Base-by-base conservation (phyloP, 2,797 vertebrate genomes). In the Dallia pectoralis region DNA sequence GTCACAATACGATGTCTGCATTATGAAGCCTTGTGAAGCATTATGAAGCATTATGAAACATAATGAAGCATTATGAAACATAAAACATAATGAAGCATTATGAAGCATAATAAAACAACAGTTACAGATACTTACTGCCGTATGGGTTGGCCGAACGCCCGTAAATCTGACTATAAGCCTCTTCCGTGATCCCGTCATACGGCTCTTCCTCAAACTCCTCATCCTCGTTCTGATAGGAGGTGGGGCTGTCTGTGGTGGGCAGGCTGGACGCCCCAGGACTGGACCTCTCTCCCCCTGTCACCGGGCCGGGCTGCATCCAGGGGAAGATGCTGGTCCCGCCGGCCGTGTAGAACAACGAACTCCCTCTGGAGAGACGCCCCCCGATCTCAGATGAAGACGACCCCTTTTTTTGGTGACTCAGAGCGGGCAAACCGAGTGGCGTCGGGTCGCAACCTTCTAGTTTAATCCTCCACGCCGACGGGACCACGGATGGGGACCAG, bases 241-340 rank as follows among this genome's bases (percentile, higher is more conserved):
- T 99, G n/a, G 97, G 97, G 84, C 97, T 99, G 92, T 99, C 97
- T 0, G 97, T 99, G 79, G 97, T 95, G 36, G 96, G 97, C 74
- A 98, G 91, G 88, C 97, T 99, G 90, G 96, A 97, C 22, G 95
- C 95, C 0, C 96, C 95, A 0, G 97, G 97, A 81, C 97, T 99
- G 49, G 95, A 95, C 81, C 97, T 93, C 77, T 99, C 97, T 0
- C 76, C 87, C 71, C 91, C 86, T 0, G 89, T 74, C 67, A 95
- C 92, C 73, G 93, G 93, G 74, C 94, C 94, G 72, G 94, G 88
- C 67, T 95, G 93, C 74, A 95, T 85, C 16, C 92, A 92, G 0
- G 94, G 93, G 78, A 95, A 77, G 73, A 97, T 91, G 6, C 94
- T 87, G 73, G 91, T 86, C 85, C 95, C 91, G 84, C 88, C 78